Base-by-base conservation (phyloP, 2,888 invertebrate species). In the Cosmopolites sordidus region DNA sequence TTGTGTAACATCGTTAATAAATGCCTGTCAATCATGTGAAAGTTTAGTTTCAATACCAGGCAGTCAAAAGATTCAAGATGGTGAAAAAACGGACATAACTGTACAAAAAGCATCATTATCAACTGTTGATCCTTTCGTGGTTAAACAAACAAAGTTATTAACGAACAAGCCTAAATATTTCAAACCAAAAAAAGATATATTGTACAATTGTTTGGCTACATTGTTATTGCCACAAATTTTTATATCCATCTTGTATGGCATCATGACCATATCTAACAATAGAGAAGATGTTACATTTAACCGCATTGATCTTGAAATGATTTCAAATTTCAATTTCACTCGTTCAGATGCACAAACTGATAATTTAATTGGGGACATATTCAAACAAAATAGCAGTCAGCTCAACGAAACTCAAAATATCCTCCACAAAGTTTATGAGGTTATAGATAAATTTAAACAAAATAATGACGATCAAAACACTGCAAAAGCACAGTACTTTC, bases 361-460 rank as follows among this genome's bases (percentile, higher is more conserved):
- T 9, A 12, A 12, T 33, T 33, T 33, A 12, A 12, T 14, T 29
- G 48, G 43, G 5, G 43, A n/a, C 46, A 41, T 33, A 14, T 43
- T 16, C 17, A 43, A 41, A 15, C n/a, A 38, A 15, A 33, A 43
- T 16, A 33, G 15, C 16, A 30, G 2, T 16, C 41, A 30, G 9
- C 11, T 4, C 15, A 37, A 42, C 11, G 37, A 37, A 9, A 17
- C 37, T 9, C 2, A 14, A 51, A 29, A 4, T 44, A 17, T 33
- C 37, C 16, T 56, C 17, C 15, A 22, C 12, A 16, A 22, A 3
- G 52, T 56, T 0, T 56, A 56, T 22, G 45, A 11, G 2, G 37
- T 49, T 16, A 46, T 56, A 5, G 42, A 49, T 18, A 40, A 48
- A 49, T 22, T 56, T 30, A 44, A 51, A 38, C 44, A 56, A 14